A percentile compares a stretch with the other conserved stretches of the same genome.
phyloP scores from a whole-genome alignment of 1,140 invertebrate species.

The Saccostrea cuccullata region DNA sequence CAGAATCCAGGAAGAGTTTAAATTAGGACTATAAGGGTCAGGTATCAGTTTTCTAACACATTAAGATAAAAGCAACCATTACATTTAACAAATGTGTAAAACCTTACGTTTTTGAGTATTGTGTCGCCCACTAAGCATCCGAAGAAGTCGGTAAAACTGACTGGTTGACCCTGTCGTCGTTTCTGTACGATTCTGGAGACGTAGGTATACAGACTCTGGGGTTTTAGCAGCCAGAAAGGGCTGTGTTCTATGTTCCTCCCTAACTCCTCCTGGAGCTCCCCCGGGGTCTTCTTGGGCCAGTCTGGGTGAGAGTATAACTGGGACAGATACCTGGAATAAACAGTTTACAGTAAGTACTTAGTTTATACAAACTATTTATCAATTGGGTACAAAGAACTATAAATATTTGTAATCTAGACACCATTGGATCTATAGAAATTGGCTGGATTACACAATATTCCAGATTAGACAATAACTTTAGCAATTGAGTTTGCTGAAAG shows the following conservation, averaged over 20 bases:
- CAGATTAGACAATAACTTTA: too few species aligned
- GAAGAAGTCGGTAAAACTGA: constrained; percentile 81
- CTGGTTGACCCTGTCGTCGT: constrained; percentile 77
- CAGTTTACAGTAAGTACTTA: neutral
- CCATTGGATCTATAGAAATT: too few species aligned
- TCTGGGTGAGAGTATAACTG: constrained; percentile 77
- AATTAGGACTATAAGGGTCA: too few species aligned
- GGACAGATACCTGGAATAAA: constrained; percentile 75
- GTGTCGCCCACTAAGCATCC: constrained; percentile 80
- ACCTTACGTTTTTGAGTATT: constrained; percentile 76
- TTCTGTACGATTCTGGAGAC: constrained; percentile 77
- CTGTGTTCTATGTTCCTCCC: constrained; percentile 75
- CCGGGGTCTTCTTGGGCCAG: constrained; percentile 71
- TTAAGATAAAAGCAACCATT: too few species aligned
- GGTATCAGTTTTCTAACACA: too few species aligned
- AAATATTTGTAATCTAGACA: too few species aligned
- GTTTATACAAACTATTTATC: too few species aligned
- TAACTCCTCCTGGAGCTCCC: constrained; percentile 76
- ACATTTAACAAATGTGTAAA: neutral
- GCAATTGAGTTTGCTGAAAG: too few species aligned
- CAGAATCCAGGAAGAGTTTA: too few species aligned
- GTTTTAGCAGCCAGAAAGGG: constrained; percentile 73
- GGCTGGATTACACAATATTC: too few species aligned
- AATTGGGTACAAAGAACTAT: too few species aligned
- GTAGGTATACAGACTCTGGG: constrained; percentile 74